These are phyloP conservation scores for Acromyrmex echinatior DNA, from an alignment of 1,140 invertebrate genomes.

Conservation along the genomic window DNA sequence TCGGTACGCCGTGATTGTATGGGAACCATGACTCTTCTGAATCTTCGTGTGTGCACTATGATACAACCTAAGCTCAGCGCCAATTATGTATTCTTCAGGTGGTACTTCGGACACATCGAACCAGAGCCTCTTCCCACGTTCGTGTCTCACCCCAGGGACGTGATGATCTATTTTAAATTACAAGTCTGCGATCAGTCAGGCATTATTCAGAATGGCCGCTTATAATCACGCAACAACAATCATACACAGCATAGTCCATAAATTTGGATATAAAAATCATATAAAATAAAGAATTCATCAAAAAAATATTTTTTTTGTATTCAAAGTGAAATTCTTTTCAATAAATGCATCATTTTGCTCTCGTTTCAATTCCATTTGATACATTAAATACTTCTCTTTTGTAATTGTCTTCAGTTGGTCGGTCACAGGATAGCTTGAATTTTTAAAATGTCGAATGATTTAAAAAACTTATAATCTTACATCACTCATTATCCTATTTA, in stretches of 20 bases:
- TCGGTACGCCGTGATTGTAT: constrained; percentile 83
- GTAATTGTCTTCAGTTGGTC: too few relatives aligned
- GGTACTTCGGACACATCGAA: constrained; percentile 96
- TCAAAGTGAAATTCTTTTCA: too few relatives aligned
- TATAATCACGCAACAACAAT: constrained; percentile 32
- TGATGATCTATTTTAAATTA: constrained; percentile 88
- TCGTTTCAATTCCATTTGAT: too few relatives aligned
- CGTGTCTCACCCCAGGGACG: constrained; percentile 91
- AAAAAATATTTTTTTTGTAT: too few relatives aligned
- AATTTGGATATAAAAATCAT: too few relatives aligned
- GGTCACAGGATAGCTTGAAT: too few relatives aligned
- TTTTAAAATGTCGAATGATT: too few relatives aligned
- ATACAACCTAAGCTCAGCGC: constrained; percentile 94
- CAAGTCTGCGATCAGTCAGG: constrained; percentile 45
- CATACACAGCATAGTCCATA: background rate
- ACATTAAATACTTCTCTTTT: too few relatives aligned
- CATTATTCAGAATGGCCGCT: background rate
- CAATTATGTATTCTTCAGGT: constrained; percentile 92
- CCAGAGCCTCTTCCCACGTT: constrained; percentile 94
- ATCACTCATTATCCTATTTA: too few relatives aligned
- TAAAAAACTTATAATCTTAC: too few relatives aligned
- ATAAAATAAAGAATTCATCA: too few relatives aligned
- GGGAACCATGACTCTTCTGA: constrained; percentile 78
- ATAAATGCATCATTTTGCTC: too few relatives aligned
- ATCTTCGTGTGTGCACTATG: constrained; percentile 87